Conservation (phyloP, 2,888 invertebrate genomes). For the Philereme transversata region DNA sequence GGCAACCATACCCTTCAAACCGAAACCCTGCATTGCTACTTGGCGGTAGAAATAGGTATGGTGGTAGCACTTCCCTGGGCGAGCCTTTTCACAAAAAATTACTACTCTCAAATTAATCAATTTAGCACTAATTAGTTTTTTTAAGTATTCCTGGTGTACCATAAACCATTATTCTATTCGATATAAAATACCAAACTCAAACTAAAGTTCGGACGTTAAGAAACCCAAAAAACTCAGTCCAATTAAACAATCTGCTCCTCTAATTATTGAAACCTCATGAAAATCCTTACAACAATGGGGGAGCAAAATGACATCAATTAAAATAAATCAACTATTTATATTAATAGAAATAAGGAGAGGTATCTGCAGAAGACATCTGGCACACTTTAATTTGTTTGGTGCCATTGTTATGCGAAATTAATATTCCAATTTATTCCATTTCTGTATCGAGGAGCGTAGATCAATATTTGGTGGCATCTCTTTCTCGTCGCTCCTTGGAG, state of each 20-base stretch:
- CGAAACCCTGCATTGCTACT: too few species aligned
- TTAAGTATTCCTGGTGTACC: too few species aligned
- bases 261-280: constrained; percentile 34
- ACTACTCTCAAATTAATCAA: too few species aligned
- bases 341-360: constrained; percentile 65
- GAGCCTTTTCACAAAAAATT: too few species aligned
- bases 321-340: constrained; percentile 68
- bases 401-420: constrained; percentile 81
- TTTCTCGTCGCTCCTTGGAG: constrained; percentile 53
- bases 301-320: constrained; percentile 53
- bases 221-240: constrained; percentile 14
- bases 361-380: constrained; percentile 78
- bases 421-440: constrained; percentile 84
- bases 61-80: too few species aligned
- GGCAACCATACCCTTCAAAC: too few species aligned
- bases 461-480: constrained; percentile 76
- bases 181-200: too few species aligned
- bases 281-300: constrained; percentile 39
- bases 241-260: constrained; percentile 15
- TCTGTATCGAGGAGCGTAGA: constrained; percentile 76
- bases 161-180: too few species aligned
- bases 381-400: constrained; percentile 81
- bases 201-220: not conserved
- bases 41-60: too few species aligned
- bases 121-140: too few species aligned